A percentile compares a stretch with the other conserved stretches of the same genome.
Conservation (phyloP, 2,113 vertebrate genomes). For the Mesitornis unicolor region DNA sequence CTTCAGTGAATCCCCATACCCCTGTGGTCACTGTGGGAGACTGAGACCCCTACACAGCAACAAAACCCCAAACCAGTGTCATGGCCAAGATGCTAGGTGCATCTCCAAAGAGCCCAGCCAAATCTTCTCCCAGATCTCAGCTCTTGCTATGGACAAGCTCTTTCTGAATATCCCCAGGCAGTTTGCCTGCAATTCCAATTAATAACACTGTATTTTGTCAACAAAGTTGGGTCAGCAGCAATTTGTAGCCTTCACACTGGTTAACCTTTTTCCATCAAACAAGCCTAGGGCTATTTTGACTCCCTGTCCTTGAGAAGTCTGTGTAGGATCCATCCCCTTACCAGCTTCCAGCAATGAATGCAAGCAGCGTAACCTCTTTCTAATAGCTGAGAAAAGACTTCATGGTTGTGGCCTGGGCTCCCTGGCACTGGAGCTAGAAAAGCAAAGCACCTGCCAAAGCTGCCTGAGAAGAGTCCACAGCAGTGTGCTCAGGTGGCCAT, state of each 20-base stretch:
- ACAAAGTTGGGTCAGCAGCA: background rate
- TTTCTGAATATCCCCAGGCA: background rate
- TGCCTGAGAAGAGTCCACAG: background rate
- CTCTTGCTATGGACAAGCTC: background rate
- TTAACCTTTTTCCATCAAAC: conserved; percentile 38
- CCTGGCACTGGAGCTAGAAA: background rate
- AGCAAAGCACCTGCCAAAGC: conserved; percentile 35
- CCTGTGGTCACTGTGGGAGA: background rate
- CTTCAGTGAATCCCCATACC: rapidly evolving
- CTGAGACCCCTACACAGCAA: background rate
- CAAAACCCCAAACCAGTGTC: background rate
- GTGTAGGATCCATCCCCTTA: background rate
- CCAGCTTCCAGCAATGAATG: background rate
- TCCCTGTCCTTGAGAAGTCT: conserved; percentile 27
- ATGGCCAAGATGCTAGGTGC: background rate
- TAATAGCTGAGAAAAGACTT: background rate
- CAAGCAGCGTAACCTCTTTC: background rate
- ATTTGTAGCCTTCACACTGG: background rate
- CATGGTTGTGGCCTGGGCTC: background rate
- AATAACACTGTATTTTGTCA: conserved; percentile 1
- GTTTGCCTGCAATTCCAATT: conserved; percentile 11
- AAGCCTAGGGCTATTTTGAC: conserved; percentile 25
- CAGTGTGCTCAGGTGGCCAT: no score
- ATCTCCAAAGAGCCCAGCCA: background rate
- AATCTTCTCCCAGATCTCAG: background rate